Conservation (phyloP, 2,113 vertebrate species). For the Psittacula cyanocephala region DNA sequence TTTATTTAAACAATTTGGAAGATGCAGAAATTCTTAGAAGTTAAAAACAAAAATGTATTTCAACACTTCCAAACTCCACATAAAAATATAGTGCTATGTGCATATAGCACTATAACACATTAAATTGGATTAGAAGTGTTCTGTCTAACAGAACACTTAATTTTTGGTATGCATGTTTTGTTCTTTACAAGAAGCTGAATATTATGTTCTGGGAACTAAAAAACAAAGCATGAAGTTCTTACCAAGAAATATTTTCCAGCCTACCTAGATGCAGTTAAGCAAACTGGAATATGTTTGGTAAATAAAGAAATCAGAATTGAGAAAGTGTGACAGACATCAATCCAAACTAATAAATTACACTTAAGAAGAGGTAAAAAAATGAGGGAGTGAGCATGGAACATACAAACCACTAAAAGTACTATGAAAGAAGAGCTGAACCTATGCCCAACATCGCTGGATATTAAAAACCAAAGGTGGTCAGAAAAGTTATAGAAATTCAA, state of each 20-base stretch:
- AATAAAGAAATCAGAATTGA: background rate
- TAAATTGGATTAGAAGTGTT: background rate
- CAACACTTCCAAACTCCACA: background rate
- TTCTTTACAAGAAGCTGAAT: background rate
- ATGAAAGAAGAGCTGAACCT: background rate
- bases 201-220: background rate
- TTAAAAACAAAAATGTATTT: background rate
- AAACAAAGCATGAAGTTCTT: background rate
- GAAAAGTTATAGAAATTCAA: background rate
- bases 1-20: background rate
- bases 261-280: background rate
- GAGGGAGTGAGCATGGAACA: background rate
- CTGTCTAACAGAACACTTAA: background rate
- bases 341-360: background rate
- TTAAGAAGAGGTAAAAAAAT: background rate
- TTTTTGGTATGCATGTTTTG: background rate
- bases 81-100: background rate
- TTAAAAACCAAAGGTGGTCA: background rate
- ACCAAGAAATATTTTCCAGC: background rate
- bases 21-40: background rate
- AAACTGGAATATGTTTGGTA: background rate
- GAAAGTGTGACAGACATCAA: background rate
- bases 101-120: background rate
- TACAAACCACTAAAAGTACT: background rate
- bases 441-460: accelerated